A percentile compares a stretch with the other conserved stretches of the same genome.
Conservation (phyloP, 2,797 vertebrate genomes). For the Sebastes nivosus region DNA sequence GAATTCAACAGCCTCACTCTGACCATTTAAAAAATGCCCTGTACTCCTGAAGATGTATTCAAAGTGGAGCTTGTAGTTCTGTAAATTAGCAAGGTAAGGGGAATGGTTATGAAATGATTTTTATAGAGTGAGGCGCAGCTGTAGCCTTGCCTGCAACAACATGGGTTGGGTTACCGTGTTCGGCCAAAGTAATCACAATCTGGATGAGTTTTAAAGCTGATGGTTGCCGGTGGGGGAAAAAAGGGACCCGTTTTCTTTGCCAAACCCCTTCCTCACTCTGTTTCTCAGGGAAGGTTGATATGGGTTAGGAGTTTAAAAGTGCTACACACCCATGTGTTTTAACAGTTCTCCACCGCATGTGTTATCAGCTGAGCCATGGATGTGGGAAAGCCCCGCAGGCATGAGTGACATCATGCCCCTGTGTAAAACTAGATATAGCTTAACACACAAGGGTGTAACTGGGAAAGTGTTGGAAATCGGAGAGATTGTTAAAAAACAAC, state of each 20-base stretch:
- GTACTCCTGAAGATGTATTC: constrained; percentile 12
- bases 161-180: constrained; percentile 58
- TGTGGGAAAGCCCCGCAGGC: constrained; percentile 79
- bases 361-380: constrained; percentile 79
- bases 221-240: constrained; percentile 30
- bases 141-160: constrained; percentile 58
- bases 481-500: constrained; percentile 56
- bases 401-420: constrained; percentile 71
- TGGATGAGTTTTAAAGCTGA: constrained; percentile 67
- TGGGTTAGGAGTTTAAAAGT: constrained; percentile 66
- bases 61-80: constrained; percentile 31
- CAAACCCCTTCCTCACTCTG: constrained; percentile 46
- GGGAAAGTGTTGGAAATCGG: constrained; percentile 60
- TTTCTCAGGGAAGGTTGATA: constrained; percentile 70
- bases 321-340: constrained; percentile 74
- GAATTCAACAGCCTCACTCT: constrained; percentile 18
- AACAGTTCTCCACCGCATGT: constrained; percentile 73
- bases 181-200: constrained; percentile 68
- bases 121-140: constrained; percentile 61
- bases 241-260: constrained; percentile 56
- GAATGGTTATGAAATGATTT: constrained; percentile 39
- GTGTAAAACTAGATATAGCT: constrained; percentile 66
- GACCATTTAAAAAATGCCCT: background rate
- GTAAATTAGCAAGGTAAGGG: constrained; percentile 48
- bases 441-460: constrained; percentile 69